Conservation (phyloP, 2,888 invertebrate genomes). For the Hemaris fuciformis region DNA sequence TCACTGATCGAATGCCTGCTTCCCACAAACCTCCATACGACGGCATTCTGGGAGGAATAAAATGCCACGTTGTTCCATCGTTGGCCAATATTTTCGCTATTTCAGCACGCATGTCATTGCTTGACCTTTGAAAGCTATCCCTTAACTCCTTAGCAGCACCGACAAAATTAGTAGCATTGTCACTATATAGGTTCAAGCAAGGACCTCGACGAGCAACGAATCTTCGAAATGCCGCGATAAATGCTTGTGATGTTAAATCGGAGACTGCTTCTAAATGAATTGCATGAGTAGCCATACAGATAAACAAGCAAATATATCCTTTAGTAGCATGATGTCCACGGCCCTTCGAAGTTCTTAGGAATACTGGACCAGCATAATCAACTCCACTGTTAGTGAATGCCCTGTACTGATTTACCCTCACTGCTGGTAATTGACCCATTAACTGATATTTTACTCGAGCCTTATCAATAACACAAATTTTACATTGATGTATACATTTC, state of each 20-base stretch:
- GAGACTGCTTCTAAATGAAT: conserved; percentile 36
- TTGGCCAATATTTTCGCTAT: conserved; percentile 16
- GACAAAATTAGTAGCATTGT: conserved; percentile 27
- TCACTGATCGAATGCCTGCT: conserved; percentile 24
- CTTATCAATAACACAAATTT: conserved; percentile 20
- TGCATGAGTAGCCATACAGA: conserved; percentile 31
- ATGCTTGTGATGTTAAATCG: conserved; percentile 30
- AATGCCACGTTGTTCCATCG: conserved; percentile 22
- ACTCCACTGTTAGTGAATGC: conserved; percentile 20
- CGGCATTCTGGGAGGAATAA: conserved; percentile 23
- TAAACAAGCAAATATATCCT: conserved; percentile 24
- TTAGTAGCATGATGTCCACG: conserved; percentile 22
- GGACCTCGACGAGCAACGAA: conserved; percentile 25
- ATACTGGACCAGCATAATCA: conserved; percentile 24
- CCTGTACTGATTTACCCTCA: conserved; percentile 17
- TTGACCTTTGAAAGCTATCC: conserved; percentile 11
- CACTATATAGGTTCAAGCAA: conserved; percentile 22
- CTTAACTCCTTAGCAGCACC: conserved; percentile 20
- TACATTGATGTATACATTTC: conserved; percentile 19
- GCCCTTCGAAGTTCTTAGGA: conserved; percentile 17
- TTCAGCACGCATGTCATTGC: too few relatives aligned
- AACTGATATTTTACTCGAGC: conserved; percentile 23
- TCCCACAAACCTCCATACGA: conserved; percentile 30
- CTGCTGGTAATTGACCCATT: conserved; percentile 21
- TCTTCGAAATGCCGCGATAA: conserved; percentile 24